Evolutionary conservation across 1,140 invertebrate species (phyloP), one percentile per base, ranked within the genome.

Genomic region (Megalopta genalis): DNA sequence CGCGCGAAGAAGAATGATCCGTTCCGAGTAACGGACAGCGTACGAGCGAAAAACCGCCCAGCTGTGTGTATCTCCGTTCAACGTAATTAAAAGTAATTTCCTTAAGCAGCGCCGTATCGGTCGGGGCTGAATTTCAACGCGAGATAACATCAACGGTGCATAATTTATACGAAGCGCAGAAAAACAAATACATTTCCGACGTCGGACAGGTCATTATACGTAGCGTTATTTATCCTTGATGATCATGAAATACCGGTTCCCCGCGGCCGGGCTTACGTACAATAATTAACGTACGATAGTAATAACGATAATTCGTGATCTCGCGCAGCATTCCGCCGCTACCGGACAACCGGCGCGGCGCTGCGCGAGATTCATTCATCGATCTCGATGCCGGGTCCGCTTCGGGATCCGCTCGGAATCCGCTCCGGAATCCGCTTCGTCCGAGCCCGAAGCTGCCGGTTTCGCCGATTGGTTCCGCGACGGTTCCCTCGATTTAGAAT

Each of bases 201-300:
- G 64, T 66, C 64, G 73, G 84, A 21, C 83, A 85, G 84, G 81
- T 82, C 80, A 80, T 86, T 82, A 85, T 84, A 85, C 80, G 70
- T 71, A 68, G 84, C 75, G 84, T 86, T 86, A 86, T 86, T 86
- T 86, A 86, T 86, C 81, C 84, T 84, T 82, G 84, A 85, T 85
- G 84, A 86, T 86, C 84, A 85, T 85, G 83, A 86, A 86, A 86
- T 86, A 86, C 84, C 84, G 84, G 84, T 86, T 86, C 71, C 76
- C 76, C 68, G 65, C 80, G 80, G 80, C 57, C 63, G 75, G 80
- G 72, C 80, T 59, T 75, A 70, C 80, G 80, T 82, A 86, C 84
- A 86, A 86, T 86, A 86, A 86, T 86, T 86, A 86, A 86, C 83
- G 83, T 85, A 85, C 84, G 84, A 86, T 86, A 86, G 84, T 82